phyloP scores from a whole-genome alignment of 2,113 vertebrate species.

The Tonatia bakeri region DNA sequence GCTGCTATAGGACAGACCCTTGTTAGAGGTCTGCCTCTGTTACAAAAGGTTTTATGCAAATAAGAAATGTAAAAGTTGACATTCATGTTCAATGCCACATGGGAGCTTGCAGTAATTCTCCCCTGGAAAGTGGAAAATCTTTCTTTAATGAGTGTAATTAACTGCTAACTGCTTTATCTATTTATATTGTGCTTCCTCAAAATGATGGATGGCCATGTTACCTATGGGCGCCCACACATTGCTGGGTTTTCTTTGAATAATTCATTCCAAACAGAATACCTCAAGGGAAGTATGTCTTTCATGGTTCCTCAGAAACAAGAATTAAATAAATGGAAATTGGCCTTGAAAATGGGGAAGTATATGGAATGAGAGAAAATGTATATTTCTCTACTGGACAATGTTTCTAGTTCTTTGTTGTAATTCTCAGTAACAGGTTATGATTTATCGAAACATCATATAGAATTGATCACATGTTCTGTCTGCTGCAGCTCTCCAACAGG shows the following conservation, averaged over 20 bases:
- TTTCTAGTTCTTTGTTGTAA: background rate
- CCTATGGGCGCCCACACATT: background rate
- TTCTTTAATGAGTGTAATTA: conserved; percentile 26
- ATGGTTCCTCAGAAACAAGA: background rate
- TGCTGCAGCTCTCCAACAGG: background rate
- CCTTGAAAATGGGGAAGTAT: background rate
- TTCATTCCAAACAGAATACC: conserved; percentile 22
- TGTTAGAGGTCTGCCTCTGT: background rate
- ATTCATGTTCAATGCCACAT: background rate
- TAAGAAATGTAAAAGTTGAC: conserved; percentile 13
- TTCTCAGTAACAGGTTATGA: background rate
- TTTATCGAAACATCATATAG: background rate
- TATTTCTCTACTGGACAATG: background rate
- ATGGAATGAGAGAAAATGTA: conserved; percentile 3
- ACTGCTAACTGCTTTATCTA: conserved; percentile 23
- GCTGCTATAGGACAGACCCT: background rate
- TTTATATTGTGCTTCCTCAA: conserved; percentile 3
- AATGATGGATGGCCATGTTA: background rate
- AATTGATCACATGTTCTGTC: background rate
- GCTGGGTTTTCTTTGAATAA: background rate
- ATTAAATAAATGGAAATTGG: conserved; percentile 1
- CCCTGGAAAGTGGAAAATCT: conserved; percentile 6
- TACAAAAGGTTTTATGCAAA: background rate
- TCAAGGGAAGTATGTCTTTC: background rate
- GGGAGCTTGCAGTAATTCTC: background rate